Percentiles rank a stretch among this genome's conserved stretches.
Conservation (phyloP, 2,797 vertebrate species). For the Apodemus agrarius region DNA sequence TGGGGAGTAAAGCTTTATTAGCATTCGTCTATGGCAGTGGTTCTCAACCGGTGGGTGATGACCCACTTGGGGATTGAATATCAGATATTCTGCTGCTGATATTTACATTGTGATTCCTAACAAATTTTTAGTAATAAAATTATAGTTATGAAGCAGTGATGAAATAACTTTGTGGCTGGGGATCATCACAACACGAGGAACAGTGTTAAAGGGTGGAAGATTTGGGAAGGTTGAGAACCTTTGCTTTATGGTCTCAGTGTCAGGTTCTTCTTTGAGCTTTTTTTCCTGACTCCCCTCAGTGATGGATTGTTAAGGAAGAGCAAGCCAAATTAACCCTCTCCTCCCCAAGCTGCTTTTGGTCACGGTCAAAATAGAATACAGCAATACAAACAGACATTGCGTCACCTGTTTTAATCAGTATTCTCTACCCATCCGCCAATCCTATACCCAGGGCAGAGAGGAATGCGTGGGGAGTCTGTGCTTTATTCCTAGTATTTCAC, state of each 20-base stretch:
- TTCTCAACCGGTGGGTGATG: not conserved
- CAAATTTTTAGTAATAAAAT: not conserved
- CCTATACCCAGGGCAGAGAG: not conserved
- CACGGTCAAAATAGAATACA: not conserved
- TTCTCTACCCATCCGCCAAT: not conserved
- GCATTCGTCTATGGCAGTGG: not conserved
- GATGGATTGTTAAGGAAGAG: not conserved
- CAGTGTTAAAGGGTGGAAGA: not conserved
- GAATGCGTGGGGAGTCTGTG: not conserved
- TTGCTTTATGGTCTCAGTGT: not conserved
- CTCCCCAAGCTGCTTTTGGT: not conserved
- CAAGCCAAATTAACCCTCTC: not conserved
- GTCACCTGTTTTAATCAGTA: not conserved
- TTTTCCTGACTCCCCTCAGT: too few species aligned
- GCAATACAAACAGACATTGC: not conserved
- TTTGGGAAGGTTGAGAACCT: not conserved
- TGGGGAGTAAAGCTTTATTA: not conserved
- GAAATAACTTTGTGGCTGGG: not conserved
- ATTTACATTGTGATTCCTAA: not conserved
- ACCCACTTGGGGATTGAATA: not conserved
- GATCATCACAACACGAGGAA: not conserved
- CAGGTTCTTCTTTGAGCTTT: not conserved
- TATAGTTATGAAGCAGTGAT: not conserved
- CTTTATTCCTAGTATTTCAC: not conserved
- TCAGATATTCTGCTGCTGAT: not conserved